A percentile compares a stretch with the other conserved stretches of the same genome.
These are phyloP conservation scores for Aphrophora alni DNA, from an alignment of 2,888 invertebrate genomes.

Conservation along the genomic window DNA sequence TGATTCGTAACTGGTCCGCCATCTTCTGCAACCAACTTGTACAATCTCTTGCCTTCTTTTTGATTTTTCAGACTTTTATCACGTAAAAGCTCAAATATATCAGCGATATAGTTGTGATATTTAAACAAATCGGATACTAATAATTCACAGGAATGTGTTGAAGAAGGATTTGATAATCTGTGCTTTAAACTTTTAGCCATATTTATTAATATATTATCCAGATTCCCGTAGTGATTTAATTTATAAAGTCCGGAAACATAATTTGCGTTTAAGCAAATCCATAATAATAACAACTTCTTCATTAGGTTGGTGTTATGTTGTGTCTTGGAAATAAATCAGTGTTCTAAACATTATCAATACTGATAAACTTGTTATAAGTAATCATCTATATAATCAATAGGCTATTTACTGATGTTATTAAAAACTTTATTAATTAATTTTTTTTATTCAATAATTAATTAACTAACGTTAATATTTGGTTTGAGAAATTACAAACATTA, in stretches of 20 bases:
- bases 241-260: neutral
- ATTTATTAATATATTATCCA: neutral
- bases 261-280: neutral
- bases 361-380: neutral
- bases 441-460: no score
- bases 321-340: neutral
- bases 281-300: neutral
- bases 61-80: neutral
- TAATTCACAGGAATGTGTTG: neutral
- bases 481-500: no score
- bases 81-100: neutral
- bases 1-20: neutral
- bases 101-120: neutral
- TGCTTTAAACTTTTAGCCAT: neutral
- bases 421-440: no score
- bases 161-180: neutral
- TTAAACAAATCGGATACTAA: neutral
- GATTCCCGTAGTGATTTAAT: neutral
- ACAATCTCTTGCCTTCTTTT: neutral
- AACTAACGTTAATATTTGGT: no score
- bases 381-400: neutral
- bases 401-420: no score
- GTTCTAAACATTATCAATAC: neutral
- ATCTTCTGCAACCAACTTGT: neutral
- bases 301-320: neutral